phyloP scores from a whole-genome alignment of 2,888 invertebrate species.

The Chesias legatella region DNA sequence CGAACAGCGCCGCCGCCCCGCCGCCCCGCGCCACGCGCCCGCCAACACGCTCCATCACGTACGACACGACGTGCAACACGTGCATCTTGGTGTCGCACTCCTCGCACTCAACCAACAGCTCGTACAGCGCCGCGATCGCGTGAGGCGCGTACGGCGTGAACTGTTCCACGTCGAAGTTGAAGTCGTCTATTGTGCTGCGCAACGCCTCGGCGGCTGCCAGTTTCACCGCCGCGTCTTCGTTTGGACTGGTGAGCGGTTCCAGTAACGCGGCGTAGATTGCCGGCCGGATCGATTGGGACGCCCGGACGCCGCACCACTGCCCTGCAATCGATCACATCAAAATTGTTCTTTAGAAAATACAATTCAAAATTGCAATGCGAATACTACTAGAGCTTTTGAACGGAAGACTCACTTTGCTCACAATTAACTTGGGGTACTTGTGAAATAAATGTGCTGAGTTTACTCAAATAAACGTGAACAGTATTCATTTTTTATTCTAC shows the following conservation, averaged over 20 bases:
- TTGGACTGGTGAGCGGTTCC: slow-evolving; percentile 81
- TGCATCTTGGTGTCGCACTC: slow-evolving; percentile 98
- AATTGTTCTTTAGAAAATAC: background rate
- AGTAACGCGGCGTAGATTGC: slow-evolving; percentile 89
- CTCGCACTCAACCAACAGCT: slow-evolving; percentile 90
- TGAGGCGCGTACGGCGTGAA: slow-evolving; percentile 91
- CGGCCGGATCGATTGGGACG: slow-evolving; percentile 88
- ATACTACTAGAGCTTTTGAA: no score
- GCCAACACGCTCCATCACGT: slow-evolving; percentile 92
- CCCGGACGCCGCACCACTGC: slow-evolving; percentile 90
- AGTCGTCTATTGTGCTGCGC: slow-evolving; percentile 92
- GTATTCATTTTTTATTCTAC: no score
- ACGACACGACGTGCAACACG: slow-evolving; percentile 93
- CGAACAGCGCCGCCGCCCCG: slow-evolving; percentile 81
- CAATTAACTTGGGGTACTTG: no score
- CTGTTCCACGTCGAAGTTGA: slow-evolving; percentile 93
- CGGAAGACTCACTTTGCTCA: no score
- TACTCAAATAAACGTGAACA: no score
- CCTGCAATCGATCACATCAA: slow-evolving; percentile 44
- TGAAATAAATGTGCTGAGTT: no score
- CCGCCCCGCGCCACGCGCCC: slow-evolving; percentile 88
- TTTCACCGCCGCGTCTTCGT: slow-evolving; percentile 94
- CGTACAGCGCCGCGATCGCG: slow-evolving; percentile 89
- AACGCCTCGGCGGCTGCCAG: slow-evolving; percentile 92
- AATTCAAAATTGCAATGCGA: no score